Evolutionary conservation across 2,797 vertebrate genomes (phyloP), one percentile per base, ranked within the genome.

Genomic region (Falco cherrug): DNA sequence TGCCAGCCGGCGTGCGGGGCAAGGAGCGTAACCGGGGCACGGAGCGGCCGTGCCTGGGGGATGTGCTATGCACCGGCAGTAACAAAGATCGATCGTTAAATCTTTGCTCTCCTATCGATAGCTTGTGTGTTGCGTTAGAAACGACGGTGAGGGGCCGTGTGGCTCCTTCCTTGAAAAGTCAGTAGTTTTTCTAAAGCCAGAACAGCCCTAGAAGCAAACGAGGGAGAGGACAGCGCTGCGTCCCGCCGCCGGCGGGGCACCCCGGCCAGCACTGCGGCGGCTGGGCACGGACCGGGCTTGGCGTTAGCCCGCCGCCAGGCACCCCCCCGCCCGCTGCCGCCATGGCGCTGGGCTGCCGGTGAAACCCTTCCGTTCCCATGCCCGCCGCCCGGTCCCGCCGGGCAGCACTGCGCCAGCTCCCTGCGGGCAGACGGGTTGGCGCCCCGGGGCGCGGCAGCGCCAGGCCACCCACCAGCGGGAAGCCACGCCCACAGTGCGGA

Each of bases 391-490:
- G 7, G 48, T 22, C 48, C 48, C 48, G 48, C 48, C 48, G 21
- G 21, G 11, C 48, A 50, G 48, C 50, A 24, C 50, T 12, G 50
- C 12, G 37, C 51, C 51, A 16, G 41, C 41, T 43, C 41, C 15
- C 41, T 5, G 41, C 41, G 41, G 41, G 41, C 41, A 43, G 41
- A 43, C 13, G 13, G 41, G 41, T 26, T 25, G 15, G 51, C 26
- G 16, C n/a, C 35, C 7, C 12, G 65, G 54, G 28, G n/a, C n/a
- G 59, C 22, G 37, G 14, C 2, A 13, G 3, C 39, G 2, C 1
- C 3, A 15, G 41, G 9, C 17, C 53, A 8, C 39, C n/a, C 70
- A 70, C 41, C 11, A 8, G 1, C 3, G 0, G 1, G 2, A 4
- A 6, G 28, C 7, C 57, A 7, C 73, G 47, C 54, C 63, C 37